Conservation (phyloP, 2,888 invertebrate genomes). For the Digitonthophagus gazella region DNA sequence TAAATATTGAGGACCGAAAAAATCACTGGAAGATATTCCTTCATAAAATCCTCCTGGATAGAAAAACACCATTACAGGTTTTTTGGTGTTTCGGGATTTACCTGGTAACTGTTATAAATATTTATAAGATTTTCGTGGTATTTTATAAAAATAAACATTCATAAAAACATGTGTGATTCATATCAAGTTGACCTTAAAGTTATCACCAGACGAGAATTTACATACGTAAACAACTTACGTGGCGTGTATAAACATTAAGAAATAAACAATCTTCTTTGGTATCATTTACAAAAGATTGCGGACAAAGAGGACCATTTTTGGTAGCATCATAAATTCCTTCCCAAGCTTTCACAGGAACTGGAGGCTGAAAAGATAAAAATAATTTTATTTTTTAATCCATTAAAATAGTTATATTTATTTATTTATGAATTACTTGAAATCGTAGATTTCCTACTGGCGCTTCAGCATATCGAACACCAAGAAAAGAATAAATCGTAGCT, state of each 20-base stretch:
- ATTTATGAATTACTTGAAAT: conserved; percentile 28
- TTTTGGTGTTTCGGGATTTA: conserved; percentile 34
- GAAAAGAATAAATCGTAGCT: conserved; percentile 20
- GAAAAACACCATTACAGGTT: conserved; percentile 66
- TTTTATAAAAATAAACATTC: too few species aligned
- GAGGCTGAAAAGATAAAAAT: conserved; percentile 39
- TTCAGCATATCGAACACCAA: conserved; percentile 24
- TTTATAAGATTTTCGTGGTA: too few species aligned
- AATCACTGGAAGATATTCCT: conserved; percentile 58
- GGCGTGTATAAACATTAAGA: conserved; percentile 59
- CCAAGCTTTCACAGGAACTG: conserved; percentile 45
- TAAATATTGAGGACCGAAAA: conserved; percentile 61
- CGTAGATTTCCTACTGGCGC: conserved; percentile 24
- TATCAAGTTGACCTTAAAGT: too few species aligned
- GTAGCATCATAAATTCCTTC: conserved; percentile 45
- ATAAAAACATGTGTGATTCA: too few species aligned
- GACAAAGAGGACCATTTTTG: conserved; percentile 46
- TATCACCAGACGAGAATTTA: too few species aligned
- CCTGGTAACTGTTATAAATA: neutral
- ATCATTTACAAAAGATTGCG: conserved; percentile 42
- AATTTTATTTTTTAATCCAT: too few species aligned
- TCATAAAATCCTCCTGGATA: conserved; percentile 68
- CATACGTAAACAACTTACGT: conserved; percentile 18
- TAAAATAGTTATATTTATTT: too few species aligned
- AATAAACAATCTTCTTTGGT: conserved; percentile 64